Evolutionary conservation across 2,797 vertebrate genomes (phyloP), one percentile per base, ranked within the genome.

Genomic region (Siniperca scherzeri): DNA sequence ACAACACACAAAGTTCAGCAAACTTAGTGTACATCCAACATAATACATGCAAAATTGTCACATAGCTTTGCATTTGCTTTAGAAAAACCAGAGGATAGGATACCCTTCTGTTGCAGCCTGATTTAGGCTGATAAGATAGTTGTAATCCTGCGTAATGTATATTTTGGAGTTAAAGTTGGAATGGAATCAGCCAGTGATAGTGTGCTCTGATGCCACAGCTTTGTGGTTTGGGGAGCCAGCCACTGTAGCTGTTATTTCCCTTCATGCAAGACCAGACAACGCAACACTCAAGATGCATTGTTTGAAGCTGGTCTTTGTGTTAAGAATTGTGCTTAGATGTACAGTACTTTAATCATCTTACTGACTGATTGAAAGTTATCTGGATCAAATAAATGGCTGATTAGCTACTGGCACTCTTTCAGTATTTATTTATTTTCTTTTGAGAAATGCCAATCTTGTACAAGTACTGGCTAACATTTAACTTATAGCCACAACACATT

Each of bases 311-410:
- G 48, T 17, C 57, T 74, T 25, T 6, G 16, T 21, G 6, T 55
- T 65, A 14, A 22, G 10, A 56, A 38, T 69, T 27, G 22, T 22
- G 30, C 7, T 62, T 50, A 59, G 60, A 64, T 70, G 67, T 50
- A 25, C 36, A 61, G 6, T 22, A 22, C 60, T 52, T 65, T 17
- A 55, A 44, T 30, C 44, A 53, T 73, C 27, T 16, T 16, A 33
- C 19, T 38, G 33, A 68, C 21, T 38, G 17, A 82, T 57, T 46
- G 25, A 50, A 79, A 71, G 40, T 57, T 46, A 7, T 13, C 21
- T 53, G 14, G 44, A 50, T 78, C 14, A 66, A 27, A 74, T 16
- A n/a, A 36, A 5, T 53, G 7, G n/a, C 52, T 42, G 2, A 72
- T 76, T 67, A 64, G 25, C 53, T 40, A 7, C 21, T 53, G 25